phyloP scores from a whole-genome alignment of 2,797 vertebrate genomes.

The Cetoscarus ocellatus region DNA sequence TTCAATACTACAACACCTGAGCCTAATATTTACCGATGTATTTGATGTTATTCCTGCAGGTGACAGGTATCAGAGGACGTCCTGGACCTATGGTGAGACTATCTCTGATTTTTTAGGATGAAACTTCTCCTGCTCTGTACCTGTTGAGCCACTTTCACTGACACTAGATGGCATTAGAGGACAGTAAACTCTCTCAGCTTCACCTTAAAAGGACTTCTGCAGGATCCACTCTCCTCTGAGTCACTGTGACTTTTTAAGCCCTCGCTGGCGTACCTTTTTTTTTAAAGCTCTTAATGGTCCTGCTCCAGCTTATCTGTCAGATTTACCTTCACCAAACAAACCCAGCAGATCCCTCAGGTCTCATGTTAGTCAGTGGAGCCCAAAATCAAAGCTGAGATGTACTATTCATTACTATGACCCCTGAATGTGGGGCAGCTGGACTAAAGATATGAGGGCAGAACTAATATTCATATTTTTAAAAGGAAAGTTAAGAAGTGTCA shows the following conservation, averaged over 20 bases:
- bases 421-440: no score
- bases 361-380: no score
- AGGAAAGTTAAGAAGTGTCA: no score
- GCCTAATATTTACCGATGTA: background rate
- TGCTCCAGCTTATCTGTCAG: no score
- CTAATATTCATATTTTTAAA: no score
- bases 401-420: no score
- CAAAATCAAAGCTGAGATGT: no score
- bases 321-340: no score
- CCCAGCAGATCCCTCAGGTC: no score
- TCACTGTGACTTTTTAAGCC: slow-evolving; percentile 7
- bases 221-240: background rate
- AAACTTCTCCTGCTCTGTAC: background rate
- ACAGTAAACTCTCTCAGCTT: slow-evolving; percentile 43
- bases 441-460: no score
- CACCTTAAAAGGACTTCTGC: slow-evolving; percentile 42
- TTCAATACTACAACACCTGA: no score
- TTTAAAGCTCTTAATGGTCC: background rate
- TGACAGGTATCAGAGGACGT: slow-evolving; percentile 93
- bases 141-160: slow-evolving; percentile 29
- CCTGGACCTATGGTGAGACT: slow-evolving; percentile 91
- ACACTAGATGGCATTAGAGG: slow-evolving; percentile 82
- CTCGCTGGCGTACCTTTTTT: background rate
- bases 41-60: slow-evolving; percentile 76
- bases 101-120: background rate